Evolutionary conservation across 2,113 vertebrate genomes (phyloP), one percentile per base, ranked within the genome.

Genomic region (Eulacestoma nigropectus): DNA sequence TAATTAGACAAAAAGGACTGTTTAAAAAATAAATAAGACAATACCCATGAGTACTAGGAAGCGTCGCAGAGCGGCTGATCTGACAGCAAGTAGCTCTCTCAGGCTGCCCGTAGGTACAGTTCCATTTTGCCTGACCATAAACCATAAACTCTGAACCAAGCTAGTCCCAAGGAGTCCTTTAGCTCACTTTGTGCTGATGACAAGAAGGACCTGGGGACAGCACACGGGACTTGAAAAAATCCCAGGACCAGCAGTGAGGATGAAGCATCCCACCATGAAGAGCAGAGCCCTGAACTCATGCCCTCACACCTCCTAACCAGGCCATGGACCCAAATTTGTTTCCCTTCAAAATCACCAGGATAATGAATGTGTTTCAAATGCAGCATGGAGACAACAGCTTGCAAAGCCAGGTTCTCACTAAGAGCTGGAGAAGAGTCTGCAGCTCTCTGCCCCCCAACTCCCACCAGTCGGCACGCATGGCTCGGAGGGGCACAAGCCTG

Each of bases 391-490:
- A 46, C 55, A 30, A 20, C 29, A 41, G 6, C 7, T 53, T 69
- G 62, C n/a, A 73, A 60, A 90, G n/a, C 37, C 1, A 0, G 13
- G 30, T 9, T 64, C 32, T 49, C 0, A 0, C 5, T 2, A 5
- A n/a, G 29, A 72, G 17, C 7, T 10, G 1, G 25, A 47, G 13
- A 26, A 11, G 2, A 57, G 16, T 12, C 22, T 22, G 14, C 16
- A 55, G 27, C 9, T 55, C 52, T 67, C 27, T 70, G 47, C 9
- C 42, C 26, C 13, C 15, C 5, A 0, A 11, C 12, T 87, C 67
- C 70, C 4, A 0, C 23, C 4, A 0, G 5, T 39, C 3, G 1
- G 35, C 18, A 35, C 2, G 0, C 4, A 0, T 35, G 41, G 70
- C 63, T 69, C 6, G 0, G 26, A 90, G 79, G 63, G 35, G 32